A percentile compares a stretch with the other conserved stretches of the same genome.
These are phyloP conservation scores for Engraulis encrasicolus DNA, from an alignment of 2,113 vertebrate genomes.

Conservation along the genomic window DNA sequence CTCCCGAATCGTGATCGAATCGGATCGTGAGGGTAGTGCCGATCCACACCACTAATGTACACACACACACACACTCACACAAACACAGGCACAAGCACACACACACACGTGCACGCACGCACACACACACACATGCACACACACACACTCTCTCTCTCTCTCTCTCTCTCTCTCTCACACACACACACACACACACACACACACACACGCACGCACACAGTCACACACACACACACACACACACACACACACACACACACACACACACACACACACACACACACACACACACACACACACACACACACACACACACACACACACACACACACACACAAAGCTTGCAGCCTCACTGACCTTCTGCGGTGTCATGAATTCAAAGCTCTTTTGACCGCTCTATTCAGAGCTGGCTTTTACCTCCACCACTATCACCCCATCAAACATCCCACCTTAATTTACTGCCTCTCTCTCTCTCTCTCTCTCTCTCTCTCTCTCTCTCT, in stretches of 20 bases:
- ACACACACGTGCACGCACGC: background rate
- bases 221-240: no score
- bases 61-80: no score
- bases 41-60: no score
- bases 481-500: background rate
- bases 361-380: background rate
- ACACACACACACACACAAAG: background rate
- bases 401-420: background rate
- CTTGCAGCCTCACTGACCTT: background rate
- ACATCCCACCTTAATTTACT: background rate
- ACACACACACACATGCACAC: conserved; percentile 10
- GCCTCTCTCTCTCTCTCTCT: background rate
- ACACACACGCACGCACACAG: background rate
- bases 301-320: conserved; percentile 21
- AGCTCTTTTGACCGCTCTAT: background rate
- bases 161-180: no score
- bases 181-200: conserved; percentile 22
- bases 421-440: background rate
- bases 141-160: background rate
- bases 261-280: background rate
- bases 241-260: background rate
- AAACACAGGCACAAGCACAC: background rate
- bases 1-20: no score
- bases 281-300: conserved; percentile 23
- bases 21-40: no score